phyloP scores from a whole-genome alignment of 2,888 invertebrate species.

The Xylocampa areola region DNA sequence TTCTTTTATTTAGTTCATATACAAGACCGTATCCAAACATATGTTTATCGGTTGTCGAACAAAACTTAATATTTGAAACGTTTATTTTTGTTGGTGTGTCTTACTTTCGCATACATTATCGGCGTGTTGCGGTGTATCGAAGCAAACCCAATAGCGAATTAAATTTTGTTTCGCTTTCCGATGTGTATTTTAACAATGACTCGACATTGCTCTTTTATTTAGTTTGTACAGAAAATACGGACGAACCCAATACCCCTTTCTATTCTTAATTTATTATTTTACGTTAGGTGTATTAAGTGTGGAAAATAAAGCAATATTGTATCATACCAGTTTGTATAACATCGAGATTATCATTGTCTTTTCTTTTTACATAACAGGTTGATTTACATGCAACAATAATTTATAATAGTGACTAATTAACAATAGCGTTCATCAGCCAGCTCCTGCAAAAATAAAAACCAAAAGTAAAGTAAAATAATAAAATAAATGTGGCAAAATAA shows the following conservation, averaged over 20 bases:
- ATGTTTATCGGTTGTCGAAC: slow-evolving; percentile 65
- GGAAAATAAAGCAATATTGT: not conserved
- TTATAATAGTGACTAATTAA: no score
- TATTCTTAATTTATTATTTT: slow-evolving; percentile 23
- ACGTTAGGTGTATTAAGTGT: not conserved
- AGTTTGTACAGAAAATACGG: slow-evolving; percentile 29
- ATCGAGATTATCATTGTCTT: no score
- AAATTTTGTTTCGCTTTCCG: slow-evolving; percentile 47
- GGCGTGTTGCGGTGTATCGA: slow-evolving; percentile 26
- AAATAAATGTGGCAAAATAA: not conserved
- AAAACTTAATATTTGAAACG: slow-evolving; percentile 57
- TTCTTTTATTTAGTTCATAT: slow-evolving; percentile 57
- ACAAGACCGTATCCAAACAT: slow-evolving; percentile 58
- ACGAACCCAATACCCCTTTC: slow-evolving; percentile 36
- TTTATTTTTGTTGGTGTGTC: slow-evolving; percentile 48
- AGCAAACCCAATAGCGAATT: slow-evolving; percentile 48
- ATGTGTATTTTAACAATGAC: slow-evolving; percentile 50
- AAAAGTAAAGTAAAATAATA: no score
- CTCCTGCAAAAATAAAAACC: not conserved
- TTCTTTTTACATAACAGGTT: no score
- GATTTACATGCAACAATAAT: no score
- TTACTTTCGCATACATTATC: slow-evolving; percentile 45
- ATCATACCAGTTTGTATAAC: not conserved
- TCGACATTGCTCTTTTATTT: slow-evolving; percentile 28
- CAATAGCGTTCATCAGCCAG: not conserved